Base-by-base conservation (phyloP, 2,113 vertebrate species). In the Chloebia gouldiae region DNA sequence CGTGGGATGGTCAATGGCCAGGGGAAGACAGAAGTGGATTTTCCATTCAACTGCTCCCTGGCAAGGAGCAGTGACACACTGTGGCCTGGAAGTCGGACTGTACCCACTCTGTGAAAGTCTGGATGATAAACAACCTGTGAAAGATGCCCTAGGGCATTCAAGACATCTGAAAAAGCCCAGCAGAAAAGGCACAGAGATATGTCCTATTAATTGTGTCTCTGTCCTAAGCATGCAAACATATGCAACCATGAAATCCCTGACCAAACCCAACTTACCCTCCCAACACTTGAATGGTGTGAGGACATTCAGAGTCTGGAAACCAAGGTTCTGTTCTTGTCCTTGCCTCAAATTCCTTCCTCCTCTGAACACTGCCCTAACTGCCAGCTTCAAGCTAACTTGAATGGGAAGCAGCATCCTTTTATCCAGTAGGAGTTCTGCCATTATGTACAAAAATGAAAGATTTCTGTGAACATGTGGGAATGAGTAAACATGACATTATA, bases 401-500 rank as follows among this genome's bases (percentile, higher is more conserved):
- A 83, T 70, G 35, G 37, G 45, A 49, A 91, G 59, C 59, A 88
- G 50, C 4, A 4, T 35, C 40, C 75, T 95, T 94, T 92, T 47
- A 93, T 85, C 79, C 66, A 85, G 70, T 63, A 87, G 78, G 91
- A 93, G 65, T 66, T 93, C 88, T 93, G 73, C 51, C 73, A 88
- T 57, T 85, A 60, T 44, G 70, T 40, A 82, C 30, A 88, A 80
- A 96, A 96, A 44, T 30, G 30, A 93, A 75, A 90, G 44, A 88
- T 76, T 90, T 93, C 71, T 94, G 57, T 78, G 80, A 88, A 61
- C 47, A 50, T 81, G 80, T 84, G 83, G 86, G 65, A 93, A 95
- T 71, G 60, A 84, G 40, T 86, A 89, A 94, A 91, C 77, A 86
- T 71, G 76, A 77, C 89, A 78, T 88, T 96, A 75, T 92, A 96